These are phyloP conservation scores for Meleagris gallopavo DNA, from an alignment of 2,113 vertebrate species.

Conservation along the genomic window DNA sequence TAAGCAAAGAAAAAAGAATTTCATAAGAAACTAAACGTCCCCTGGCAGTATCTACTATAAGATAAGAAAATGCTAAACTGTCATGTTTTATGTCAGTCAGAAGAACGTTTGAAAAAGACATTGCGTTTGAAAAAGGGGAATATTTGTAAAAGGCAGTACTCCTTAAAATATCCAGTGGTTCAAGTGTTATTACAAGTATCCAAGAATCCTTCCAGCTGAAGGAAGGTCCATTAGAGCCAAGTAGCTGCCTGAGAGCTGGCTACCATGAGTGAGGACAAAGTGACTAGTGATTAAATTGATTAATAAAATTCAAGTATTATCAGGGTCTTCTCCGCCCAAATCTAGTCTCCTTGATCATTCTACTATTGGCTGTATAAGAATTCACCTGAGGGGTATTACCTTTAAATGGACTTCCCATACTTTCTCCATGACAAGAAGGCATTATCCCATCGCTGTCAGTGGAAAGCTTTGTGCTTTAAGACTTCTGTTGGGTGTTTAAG, in stretches of 20 bases:
- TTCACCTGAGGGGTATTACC: not conserved
- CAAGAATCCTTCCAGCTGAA: not conserved
- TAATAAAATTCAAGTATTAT: not conserved
- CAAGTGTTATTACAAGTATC: not conserved
- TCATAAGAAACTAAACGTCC: not conserved
- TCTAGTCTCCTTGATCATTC: not conserved
- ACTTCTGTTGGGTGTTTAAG: not conserved
- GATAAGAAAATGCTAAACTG: not conserved
- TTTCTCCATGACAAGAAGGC: not conserved
- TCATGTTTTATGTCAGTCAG: not conserved
- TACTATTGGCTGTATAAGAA: not conserved
- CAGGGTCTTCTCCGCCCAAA: not conserved
- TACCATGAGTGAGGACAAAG: not conserved
- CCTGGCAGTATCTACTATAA: not conserved
- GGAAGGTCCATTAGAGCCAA: not conserved
- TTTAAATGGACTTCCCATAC: not conserved
- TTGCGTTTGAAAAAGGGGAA: not conserved
- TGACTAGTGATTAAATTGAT: not conserved
- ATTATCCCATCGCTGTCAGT: not conserved
- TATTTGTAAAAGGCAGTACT: not conserved
- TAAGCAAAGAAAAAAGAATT: not conserved
- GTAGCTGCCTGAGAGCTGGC: not conserved
- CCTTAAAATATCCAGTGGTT: not conserved
- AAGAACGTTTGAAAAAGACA: not conserved
- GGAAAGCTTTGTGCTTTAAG: not conserved